A percentile compares a stretch with the other conserved stretches of the same genome.
Conservation (phyloP, 2,888 invertebrate genomes). For the Chromoteleia sp. region DNA sequence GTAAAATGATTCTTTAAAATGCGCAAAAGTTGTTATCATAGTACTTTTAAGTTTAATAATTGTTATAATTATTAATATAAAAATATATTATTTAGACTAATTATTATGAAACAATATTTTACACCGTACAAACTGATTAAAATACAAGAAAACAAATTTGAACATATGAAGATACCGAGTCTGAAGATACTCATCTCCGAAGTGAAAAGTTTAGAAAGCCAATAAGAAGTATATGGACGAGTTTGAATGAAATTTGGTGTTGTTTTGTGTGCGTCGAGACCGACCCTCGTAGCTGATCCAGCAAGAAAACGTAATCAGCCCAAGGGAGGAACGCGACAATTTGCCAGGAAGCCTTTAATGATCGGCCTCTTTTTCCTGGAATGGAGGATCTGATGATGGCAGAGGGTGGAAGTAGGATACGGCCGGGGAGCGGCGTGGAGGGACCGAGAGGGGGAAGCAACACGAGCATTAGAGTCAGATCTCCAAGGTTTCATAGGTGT, state of each 20-base stretch:
- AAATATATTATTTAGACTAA: too few species aligned
- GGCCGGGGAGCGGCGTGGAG: conserved; percentile 49
- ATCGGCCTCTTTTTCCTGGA: conserved; percentile 76
- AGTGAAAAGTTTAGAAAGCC: too few species aligned
- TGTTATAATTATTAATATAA: too few species aligned
- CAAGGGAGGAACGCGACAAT: conserved; percentile 64
- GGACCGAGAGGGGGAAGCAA: conserved; percentile 27
- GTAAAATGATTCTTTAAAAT: too few species aligned
- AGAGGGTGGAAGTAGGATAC: conserved; percentile 69
- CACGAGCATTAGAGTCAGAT: conserved; percentile 81
- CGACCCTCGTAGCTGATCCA: conserved; percentile 48
- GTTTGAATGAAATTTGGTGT: conserved; percentile 6
- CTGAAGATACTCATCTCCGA: too few species aligned
- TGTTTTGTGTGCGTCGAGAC: conserved; percentile 18
- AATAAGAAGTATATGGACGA: conserved; percentile 4
- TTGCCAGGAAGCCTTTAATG: conserved; percentile 76
- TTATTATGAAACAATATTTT: too few species aligned
- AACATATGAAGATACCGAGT: too few species aligned
- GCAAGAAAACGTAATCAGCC: conserved; percentile 36
- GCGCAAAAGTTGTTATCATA: too few species aligned
- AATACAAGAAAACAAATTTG: too few species aligned
- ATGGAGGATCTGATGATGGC: conserved; percentile 75
- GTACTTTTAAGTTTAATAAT: too few species aligned
- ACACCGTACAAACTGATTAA: too few species aligned
- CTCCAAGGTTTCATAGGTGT: conserved; percentile 84